phyloP scores from a whole-genome alignment of 2,797 vertebrate species.

The Pseudochirops cupreus region DNA sequence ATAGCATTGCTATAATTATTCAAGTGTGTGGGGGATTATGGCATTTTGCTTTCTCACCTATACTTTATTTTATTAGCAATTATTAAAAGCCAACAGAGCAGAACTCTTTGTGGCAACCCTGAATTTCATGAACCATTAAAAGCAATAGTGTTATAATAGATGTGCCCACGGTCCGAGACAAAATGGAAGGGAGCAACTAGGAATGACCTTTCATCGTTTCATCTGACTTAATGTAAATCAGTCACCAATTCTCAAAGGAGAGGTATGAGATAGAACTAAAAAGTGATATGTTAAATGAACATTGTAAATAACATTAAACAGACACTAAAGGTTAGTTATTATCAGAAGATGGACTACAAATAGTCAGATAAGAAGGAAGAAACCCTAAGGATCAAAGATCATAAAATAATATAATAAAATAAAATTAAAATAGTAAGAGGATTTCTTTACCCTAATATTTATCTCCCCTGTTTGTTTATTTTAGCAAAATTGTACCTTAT shows the following conservation, averaged over 20 bases:
- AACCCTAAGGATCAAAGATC: neutral
- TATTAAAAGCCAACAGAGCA: constrained; percentile 21
- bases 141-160: neutral
- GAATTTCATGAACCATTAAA: constrained; percentile 24
- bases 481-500: neutral
- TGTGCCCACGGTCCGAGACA: constrained; percentile 57
- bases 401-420: neutral
- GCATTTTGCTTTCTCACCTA: constrained; percentile 2
- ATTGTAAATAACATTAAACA: neutral
- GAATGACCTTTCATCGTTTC: constrained; percentile 52
- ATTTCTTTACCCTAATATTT: neutral
- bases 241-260: constrained; percentile 4
- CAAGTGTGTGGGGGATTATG: neutral
- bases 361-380: constrained; percentile 21
- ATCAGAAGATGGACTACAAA: neutral
- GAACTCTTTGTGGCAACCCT: constrained; percentile 5
- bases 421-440: neutral
- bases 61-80: neutral
- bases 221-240: constrained; percentile 60
- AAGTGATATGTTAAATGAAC: neutral
- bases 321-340: neutral
- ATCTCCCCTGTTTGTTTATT: neutral
- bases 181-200: constrained; percentile 46
- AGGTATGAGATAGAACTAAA: constrained; percentile 25
- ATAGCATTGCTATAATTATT: neutral